Conservation (phyloP, 2,888 invertebrate genomes). For the Piscicola geometra region DNA sequence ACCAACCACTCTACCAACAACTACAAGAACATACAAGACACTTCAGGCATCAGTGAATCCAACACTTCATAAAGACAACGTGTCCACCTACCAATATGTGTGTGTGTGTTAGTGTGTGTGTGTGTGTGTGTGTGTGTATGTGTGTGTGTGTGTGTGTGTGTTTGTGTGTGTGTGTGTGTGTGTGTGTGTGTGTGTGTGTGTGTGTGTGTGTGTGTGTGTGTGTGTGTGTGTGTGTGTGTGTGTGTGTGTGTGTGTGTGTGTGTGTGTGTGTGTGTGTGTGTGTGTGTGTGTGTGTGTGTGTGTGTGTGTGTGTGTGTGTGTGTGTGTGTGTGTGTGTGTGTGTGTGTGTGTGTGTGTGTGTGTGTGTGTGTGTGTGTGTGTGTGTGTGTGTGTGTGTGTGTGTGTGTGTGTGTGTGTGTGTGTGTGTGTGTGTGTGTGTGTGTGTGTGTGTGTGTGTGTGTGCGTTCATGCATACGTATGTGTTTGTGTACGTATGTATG, state of each 20-base stretch:
- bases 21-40: too few species aligned
- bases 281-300: constrained; percentile 10
- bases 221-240: constrained; percentile 16
- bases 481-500: not conserved
- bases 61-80: too few species aligned
- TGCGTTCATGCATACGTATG: not conserved
- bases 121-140: too few species aligned
- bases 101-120: too few species aligned
- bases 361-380: constrained; percentile 5
- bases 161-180: too few species aligned
- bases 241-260: constrained; percentile 19
- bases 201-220: too few species aligned
- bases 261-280: constrained; percentile 15
- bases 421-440: constrained; percentile 13
- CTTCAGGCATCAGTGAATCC: too few species aligned
- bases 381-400: constrained; percentile 19
- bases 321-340: constrained; percentile 18
- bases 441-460: constrained; percentile 13
- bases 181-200: too few species aligned
- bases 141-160: too few species aligned
- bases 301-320: constrained; percentile 1
- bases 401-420: constrained; percentile 15
- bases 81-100: too few species aligned
- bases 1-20: too few species aligned
- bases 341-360: constrained; percentile 6